A percentile compares a stretch with the other conserved stretches of the same genome.
phyloP scores from a whole-genome alignment of 2,113 vertebrate species.

The Ptychochromis oligacanthus region DNA sequence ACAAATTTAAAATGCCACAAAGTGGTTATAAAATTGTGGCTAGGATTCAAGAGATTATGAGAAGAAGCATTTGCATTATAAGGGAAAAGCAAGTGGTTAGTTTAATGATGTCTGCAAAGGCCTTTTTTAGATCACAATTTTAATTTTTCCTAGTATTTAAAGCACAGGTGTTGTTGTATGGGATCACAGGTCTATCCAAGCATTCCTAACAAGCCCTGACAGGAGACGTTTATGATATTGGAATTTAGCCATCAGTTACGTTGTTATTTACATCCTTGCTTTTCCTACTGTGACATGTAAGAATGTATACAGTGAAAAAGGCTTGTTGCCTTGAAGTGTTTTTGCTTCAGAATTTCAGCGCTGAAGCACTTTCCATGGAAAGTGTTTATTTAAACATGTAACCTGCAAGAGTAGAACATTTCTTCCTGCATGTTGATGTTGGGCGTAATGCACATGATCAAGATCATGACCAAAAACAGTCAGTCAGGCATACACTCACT shows the following conservation, averaged over 20 bases:
- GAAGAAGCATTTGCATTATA: neutral
- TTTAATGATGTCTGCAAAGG: neutral
- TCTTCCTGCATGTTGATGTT: neutral
- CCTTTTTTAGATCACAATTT: neutral
- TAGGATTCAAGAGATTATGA: neutral
- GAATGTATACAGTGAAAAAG: neutral
- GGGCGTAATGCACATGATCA: neutral
- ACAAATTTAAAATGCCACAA: neutral
- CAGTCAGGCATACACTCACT: neutral
- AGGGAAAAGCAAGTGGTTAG: neutral
- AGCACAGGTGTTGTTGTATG: neutral
- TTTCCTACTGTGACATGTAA: neutral
- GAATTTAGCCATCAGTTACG: neutral
- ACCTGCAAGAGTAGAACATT: neutral
- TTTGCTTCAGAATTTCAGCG: neutral
- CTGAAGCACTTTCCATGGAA: slow-evolving; percentile 1
- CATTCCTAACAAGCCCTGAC: neutral
- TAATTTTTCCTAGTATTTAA: neutral
- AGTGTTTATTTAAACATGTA: neutral
- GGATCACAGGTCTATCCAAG: neutral
- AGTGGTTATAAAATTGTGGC: neutral
- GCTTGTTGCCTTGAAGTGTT: neutral
- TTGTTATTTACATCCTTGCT: neutral
- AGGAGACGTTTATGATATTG: too few relatives aligned
- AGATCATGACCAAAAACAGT: neutral